Evolutionary conservation across 2,797 vertebrate species (phyloP).

Genomic region (Zalophus californianus): DNA sequence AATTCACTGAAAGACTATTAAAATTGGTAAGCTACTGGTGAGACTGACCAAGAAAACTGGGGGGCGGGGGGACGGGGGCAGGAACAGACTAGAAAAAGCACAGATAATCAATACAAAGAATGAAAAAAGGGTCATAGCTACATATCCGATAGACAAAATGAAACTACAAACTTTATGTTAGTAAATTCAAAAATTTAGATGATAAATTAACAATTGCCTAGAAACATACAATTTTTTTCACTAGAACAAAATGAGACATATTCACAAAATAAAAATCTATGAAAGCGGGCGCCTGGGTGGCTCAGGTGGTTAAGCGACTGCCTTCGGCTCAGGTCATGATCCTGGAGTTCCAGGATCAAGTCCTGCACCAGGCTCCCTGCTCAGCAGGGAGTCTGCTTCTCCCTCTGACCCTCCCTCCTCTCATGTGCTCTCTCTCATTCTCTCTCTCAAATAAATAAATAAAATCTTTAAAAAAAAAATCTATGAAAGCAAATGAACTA

Average conservation of each 20-base stretch:
- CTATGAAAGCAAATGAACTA: slow-evolving; percentile 7
- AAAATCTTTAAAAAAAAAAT: not conserved
- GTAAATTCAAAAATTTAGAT: not conserved
- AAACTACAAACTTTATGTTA: not conserved
- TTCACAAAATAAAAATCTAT: not conserved
- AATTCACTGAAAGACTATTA: not conserved
- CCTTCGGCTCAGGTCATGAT: no score
- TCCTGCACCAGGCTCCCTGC: no score
- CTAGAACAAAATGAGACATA: not conserved
- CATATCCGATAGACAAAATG: not conserved
- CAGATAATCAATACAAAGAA: not conserved
- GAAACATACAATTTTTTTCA: not conserved
- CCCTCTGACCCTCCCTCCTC: no score
- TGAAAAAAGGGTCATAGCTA: not conserved
- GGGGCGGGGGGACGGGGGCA: not conserved
- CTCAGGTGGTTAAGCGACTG: no score
- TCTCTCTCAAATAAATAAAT: no score
- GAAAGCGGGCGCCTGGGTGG: not conserved
- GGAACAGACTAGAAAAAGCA: not conserved
- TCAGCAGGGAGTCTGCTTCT: no score
- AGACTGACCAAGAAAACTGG: not conserved
- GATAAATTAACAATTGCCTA: not conserved
- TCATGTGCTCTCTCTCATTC: no score
- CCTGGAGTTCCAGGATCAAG: no score
- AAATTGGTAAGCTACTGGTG: not conserved